Percentiles rank a stretch among this genome's conserved stretches.
Conservation (phyloP, 2,113 vertebrate species). For the Neogobius melanostomus region DNA sequence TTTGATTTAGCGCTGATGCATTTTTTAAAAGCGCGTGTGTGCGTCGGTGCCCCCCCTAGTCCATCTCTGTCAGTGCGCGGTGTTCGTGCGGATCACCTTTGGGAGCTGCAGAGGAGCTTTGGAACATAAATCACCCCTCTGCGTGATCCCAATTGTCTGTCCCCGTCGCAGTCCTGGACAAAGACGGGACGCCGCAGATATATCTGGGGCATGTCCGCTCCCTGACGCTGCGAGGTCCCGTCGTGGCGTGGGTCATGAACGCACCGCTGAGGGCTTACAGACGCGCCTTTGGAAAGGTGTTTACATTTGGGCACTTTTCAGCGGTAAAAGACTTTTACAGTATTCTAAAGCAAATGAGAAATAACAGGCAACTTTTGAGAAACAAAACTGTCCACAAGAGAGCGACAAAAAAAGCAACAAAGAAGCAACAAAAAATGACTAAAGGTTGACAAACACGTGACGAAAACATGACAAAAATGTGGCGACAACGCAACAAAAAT, state of each 20-base stretch:
- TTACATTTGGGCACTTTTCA: not conserved
- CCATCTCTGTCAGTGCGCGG: slow-evolving; percentile 69
- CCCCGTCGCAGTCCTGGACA: slow-evolving; percentile 43
- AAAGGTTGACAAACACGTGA: too few relatives aligned
- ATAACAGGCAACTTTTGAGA: too few relatives aligned
- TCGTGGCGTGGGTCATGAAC: slow-evolving; percentile 37
- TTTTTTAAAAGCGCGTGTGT: slow-evolving; percentile 66
- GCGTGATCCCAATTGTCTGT: slow-evolving; percentile 49
- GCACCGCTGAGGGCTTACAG: not conserved
- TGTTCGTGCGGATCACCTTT: slow-evolving; percentile 62
- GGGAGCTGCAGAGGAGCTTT: slow-evolving; percentile 64
- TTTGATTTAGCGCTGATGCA: slow-evolving; percentile 71
- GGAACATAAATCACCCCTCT: slow-evolving; percentile 65
- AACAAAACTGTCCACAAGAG: too few relatives aligned
- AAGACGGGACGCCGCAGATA: slow-evolving; percentile 44
- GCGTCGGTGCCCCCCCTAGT: slow-evolving; percentile 52
- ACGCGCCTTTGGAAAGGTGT: not conserved
- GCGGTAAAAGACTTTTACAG: too few relatives aligned
- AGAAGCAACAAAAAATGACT: too few relatives aligned
- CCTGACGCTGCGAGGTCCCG: slow-evolving; percentile 28
- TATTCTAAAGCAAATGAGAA: too few relatives aligned
- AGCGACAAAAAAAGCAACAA: too few relatives aligned
- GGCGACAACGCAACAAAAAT: too few relatives aligned
- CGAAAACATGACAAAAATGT: too few relatives aligned
- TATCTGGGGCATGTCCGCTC: slow-evolving; percentile 44